phyloP scores from a whole-genome alignment of 2,888 invertebrate species.

The Agriopis leucophaearia region DNA sequence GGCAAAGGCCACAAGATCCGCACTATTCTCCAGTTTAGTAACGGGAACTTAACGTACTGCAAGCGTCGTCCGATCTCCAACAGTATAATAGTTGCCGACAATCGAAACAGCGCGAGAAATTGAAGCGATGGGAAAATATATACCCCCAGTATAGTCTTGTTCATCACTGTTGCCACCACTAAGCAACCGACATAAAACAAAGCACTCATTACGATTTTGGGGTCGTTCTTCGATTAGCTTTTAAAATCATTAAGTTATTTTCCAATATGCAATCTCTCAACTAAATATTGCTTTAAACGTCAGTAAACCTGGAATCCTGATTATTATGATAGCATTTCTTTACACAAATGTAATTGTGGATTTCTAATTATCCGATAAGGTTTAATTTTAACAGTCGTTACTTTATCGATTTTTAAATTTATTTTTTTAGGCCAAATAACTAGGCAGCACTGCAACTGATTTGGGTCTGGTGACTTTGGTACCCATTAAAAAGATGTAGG shows the following conservation, averaged over 20 bases:
- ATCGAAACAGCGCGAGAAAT: not conserved
- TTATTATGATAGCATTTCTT: not conserved
- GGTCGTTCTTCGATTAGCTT: not conserved
- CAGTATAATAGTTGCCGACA: not conserved
- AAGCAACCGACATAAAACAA: conserved; percentile 2
- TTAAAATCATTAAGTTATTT: too few species aligned
- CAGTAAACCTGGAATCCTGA: not conserved
- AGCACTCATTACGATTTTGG: not conserved
- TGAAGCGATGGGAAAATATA: not conserved
- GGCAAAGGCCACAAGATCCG: not conserved
- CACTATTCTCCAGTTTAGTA: not conserved
- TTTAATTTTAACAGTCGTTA: not conserved
- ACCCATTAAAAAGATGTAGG: not conserved
- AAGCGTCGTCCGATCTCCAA: not conserved
- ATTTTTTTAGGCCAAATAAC: not conserved
- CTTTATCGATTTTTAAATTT: not conserved
- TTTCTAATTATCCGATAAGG: conserved; percentile 1
- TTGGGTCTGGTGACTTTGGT: not conserved
- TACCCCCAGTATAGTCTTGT: not conserved
- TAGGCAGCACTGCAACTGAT: not conserved
- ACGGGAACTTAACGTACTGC: not conserved
- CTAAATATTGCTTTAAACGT: not conserved
- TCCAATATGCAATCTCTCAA: not conserved
- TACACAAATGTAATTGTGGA: not conserved
- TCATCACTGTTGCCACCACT: not conserved